Evolutionary conservation across 2,797 vertebrate species (phyloP), one percentile per base, ranked within the genome.

Genomic region (Lophotriccus pileatus): DNA sequence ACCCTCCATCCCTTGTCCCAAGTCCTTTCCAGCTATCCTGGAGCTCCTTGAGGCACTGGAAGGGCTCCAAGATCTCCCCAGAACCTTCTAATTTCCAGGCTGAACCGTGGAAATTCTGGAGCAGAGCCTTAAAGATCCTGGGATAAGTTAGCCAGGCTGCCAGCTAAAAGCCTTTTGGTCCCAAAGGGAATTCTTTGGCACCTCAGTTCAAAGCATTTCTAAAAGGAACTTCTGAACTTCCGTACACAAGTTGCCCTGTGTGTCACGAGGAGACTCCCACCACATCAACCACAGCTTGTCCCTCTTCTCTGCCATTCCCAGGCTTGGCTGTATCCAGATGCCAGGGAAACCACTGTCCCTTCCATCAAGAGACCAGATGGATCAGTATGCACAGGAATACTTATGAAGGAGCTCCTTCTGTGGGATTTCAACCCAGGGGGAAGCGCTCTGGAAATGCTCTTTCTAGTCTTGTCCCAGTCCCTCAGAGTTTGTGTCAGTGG

Each of bases 241-340:
- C 0, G 9, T 24, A 28, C 5, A 4, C 7, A 46, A 30, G 39
- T 53, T 46, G n/a, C 27, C 18, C 1, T 18, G 5, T 28, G 20
- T 34, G 39, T 60, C 46, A 39, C 2, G 0, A 23, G 53, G 62
- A 75, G 47, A 36, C 25, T 27, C 43, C 41, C 32, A 28, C 12
- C 36, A 24, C 32, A 21, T 36, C 60, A 68, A 76, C 25, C 36
- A 53, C 22, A 14, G n/a, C 19, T 83, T 44, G 55, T 41, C 32
- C 53, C 23, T 55, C 70, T 63, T 15, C 43, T 28, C 56, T 69
- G 70, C 36, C 39, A 24, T 37, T 82, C 36, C 47, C 25, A 43
- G 69, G 12, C 47, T 81, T 20, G 36, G 32, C 53, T 53, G 47
- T 46, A 34, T 32, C 37, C 12, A 13, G 53, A 9, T 68, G 53